These are phyloP conservation scores for Sinella curviseta DNA, from an alignment of 1,140 invertebrate species.

Conservation along the genomic window DNA sequence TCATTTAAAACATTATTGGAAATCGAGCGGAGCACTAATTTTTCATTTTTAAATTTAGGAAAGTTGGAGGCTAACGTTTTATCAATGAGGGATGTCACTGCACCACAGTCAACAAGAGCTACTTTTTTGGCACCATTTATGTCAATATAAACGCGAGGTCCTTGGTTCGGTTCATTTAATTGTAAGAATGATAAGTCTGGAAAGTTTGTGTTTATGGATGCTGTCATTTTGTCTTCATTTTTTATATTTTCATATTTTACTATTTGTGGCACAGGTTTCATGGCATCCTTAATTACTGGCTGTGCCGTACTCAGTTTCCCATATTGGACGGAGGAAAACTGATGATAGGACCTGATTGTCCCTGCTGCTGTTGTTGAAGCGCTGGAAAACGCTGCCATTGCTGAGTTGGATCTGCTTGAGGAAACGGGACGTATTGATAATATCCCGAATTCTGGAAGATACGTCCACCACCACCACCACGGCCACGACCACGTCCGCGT, in stretches of 20 bases:
- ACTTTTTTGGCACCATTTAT: neutral
- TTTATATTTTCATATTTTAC: neutral
- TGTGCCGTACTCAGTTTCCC: conserved; percentile 3
- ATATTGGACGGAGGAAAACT: neutral
- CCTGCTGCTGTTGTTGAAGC: neutral
- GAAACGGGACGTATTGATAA: too few species aligned
- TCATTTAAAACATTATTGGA: neutral
- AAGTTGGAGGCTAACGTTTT: neutral
- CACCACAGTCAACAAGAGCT: neutral
- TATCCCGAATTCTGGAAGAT: neutral
- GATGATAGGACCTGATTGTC: neutral
- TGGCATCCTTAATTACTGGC: neutral
- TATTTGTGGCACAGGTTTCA: neutral
- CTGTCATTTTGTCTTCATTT: neutral
- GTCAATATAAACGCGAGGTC: neutral
- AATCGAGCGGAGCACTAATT: neutral
- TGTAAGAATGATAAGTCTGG: neutral
- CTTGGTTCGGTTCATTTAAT: neutral
- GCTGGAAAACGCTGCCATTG: neutral
- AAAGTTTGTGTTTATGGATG: neutral
- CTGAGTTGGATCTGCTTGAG: neutral
- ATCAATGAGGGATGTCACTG: neutral
- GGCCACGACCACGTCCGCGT: neutral
- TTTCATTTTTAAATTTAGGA: neutral
- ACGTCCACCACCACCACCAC: too few species aligned